phyloP scores from a whole-genome alignment of 2,888 invertebrate genomes.

The Caenorhabditis becei region DNA sequence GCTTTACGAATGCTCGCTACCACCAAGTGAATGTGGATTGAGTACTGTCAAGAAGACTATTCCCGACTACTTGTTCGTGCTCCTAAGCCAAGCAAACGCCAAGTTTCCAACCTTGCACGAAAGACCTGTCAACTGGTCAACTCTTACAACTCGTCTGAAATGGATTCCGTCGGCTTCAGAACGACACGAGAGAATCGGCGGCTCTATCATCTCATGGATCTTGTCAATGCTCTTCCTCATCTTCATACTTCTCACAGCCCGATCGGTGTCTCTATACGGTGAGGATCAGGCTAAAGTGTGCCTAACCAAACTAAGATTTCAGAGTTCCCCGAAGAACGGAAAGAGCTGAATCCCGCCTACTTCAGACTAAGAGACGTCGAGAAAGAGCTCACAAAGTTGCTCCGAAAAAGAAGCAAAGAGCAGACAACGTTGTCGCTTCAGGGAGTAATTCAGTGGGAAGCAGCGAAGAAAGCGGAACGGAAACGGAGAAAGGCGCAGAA shows the following conservation, averaged over 20 bases:
- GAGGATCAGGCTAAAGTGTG: neutral
- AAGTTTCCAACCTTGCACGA: neutral
- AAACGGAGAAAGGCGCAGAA: neutral
- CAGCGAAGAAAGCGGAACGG: neutral
- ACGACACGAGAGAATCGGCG: neutral
- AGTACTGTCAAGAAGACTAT: neutral
- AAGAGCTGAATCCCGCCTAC: neutral
- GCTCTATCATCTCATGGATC: neutral
- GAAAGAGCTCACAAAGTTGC: neutral
- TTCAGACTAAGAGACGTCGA: conserved; percentile 2
- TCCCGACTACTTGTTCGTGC: neutral
- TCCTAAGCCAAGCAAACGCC: neutral
- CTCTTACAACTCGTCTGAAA: neutral
- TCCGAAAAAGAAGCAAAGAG: neutral
- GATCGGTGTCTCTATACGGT: neutral
- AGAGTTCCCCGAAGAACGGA: neutral
- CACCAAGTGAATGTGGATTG: neutral
- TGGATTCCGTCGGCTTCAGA: neutral
- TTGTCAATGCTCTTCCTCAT: neutral
- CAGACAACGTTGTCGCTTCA: neutral
- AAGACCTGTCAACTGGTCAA: neutral
- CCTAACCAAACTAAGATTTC: neutral
- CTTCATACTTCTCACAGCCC: neutral
- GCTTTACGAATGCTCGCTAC: neutral
- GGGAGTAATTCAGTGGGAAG: neutral